Percentiles rank a stretch among this genome's conserved stretches.
These are phyloP conservation scores for Apostichopus leukothele DNA, from an alignment of 53 echinoderm and acorn worm species.

Conservation along the genomic window DNA sequence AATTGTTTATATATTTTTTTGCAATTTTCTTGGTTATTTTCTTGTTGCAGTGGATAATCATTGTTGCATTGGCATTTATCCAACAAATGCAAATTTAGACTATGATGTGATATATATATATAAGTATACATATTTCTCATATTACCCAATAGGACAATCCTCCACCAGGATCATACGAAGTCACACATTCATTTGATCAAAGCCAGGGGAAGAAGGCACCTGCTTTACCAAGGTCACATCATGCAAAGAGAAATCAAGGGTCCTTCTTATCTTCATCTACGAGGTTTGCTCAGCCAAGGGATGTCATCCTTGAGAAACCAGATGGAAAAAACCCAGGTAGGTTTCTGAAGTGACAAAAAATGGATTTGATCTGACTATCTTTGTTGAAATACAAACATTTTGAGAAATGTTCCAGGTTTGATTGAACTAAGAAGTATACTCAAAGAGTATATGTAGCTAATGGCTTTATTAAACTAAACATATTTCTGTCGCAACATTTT, in stretches of 20 bases:
- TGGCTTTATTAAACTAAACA: no score
- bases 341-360: not conserved
- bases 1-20: no score
- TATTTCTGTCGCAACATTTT: no score
- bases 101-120: no score
- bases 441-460: no score
- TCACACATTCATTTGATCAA: slow-evolving; percentile 69
- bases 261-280: slow-evolving; percentile 89
- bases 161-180: slow-evolving; percentile 95
- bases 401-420: no score
- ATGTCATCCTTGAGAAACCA: slow-evolving; percentile 83
- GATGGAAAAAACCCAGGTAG: slow-evolving; percentile 82
- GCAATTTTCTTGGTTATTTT: not conserved
- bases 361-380: not conserved
- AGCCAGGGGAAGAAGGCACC: slow-evolving; percentile 81
- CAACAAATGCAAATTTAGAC: no score
- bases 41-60: not conserved
- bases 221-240: slow-evolving; percentile 69
- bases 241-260: slow-evolving; percentile 82
- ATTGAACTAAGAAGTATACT: no score
- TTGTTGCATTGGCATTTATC: no score
- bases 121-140: not conserved
- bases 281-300: slow-evolving; percentile 84
- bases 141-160: slow-evolving; percentile 80
- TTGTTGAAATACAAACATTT: no score